Conservation (phyloP, 2,797 vertebrate genomes). For the Pseudochromis fuscus region DNA sequence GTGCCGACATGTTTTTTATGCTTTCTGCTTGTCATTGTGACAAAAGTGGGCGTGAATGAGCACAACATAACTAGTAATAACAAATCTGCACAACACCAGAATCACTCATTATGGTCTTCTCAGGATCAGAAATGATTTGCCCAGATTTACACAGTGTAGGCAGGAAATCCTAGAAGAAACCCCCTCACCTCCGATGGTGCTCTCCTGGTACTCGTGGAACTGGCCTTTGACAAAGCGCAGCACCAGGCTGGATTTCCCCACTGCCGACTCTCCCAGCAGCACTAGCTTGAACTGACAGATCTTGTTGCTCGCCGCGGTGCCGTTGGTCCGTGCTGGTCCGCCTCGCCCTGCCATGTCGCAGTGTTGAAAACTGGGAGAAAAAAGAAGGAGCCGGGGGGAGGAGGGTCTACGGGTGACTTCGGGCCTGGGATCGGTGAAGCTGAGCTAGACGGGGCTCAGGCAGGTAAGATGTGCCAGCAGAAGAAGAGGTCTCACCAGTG, state of each 20-base stretch:
- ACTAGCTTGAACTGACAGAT: constrained; percentile 99
- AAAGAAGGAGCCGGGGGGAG: constrained; percentile 22
- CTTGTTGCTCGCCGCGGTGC: constrained; percentile 94
- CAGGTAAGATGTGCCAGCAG: constrained; percentile 55
- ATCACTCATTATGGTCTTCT: too few relatives aligned
- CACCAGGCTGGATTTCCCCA: constrained; percentile 98
- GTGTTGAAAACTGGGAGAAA: constrained; percentile 41
- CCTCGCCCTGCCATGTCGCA: constrained; percentile 94
- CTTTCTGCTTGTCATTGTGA: constrained; percentile 9
- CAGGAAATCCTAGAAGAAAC: background rate
- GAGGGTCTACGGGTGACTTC: constrained; percentile 39
- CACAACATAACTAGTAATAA: background rate
- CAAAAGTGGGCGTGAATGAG: too few relatives aligned
- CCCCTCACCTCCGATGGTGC: constrained; percentile 97
- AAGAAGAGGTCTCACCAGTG: constrained; percentile 73
- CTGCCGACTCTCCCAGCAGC: constrained; percentile 95
- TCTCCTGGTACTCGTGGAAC: constrained; percentile 99
- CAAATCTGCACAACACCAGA: background rate
- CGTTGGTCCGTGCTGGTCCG: constrained; percentile 93
- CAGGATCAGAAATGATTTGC: too few relatives aligned
- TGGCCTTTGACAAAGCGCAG: constrained; percentile 99
- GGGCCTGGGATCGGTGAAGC: constrained; percentile 29
- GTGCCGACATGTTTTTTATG: constrained; percentile 19
- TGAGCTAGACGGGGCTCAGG: constrained; percentile 36
- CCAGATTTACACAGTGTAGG: too few relatives aligned